Base-by-base conservation (phyloP, 2,888 invertebrate genomes). In the Leptinotarsa tumamoca region DNA sequence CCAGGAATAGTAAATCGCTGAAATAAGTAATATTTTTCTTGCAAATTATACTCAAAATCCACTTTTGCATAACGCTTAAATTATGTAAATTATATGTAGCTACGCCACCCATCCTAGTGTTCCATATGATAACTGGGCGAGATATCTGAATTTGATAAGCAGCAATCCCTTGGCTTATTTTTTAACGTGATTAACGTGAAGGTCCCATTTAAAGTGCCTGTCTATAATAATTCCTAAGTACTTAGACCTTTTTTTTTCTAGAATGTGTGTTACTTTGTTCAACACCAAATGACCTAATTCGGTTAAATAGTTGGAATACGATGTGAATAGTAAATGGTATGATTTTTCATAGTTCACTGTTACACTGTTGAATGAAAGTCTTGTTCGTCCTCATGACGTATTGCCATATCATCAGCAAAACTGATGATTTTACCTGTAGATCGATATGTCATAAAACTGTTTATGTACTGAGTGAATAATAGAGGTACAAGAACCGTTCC, bases 361-460 rank as follows among this genome's bases (percentile, higher is more conserved):
- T 17, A 51, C 15, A 4, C 17, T 51, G 17, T 51, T 51, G 51
- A 51, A 51, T 17, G 14, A 0, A 51, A 51, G 17, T 17, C 15
- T 51, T 51, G 51, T 51, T 51, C 17, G 15, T 51, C 51, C 51
- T 51, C 51, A n/a, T 21, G 7, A 10, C 21, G 3, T 56, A 56
- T 56, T 56, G 17, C n/a, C 18, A 10, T 56, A 56, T 56, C 56
- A 56, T 56, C 56, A 17, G 56, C 56, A 56, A 18, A 56, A 56
- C 17, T 10, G 10, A 18, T 17, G 18, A 56, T 56, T 56, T 56
- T 18, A 21, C 21, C 18, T 7, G 0, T 5, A 21, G 0, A 5
- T 56, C 4, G 18, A n/a, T n/a, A 18, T 56, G 17, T 56, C 18
- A 18, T 56, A 10, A 56, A 21, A 18, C 56, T 56, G 21, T 5